Evolutionary conservation across 2,888 invertebrate species (phyloP), one percentile per base, ranked within the genome.

Genomic region (Phyto melanocephala): DNA sequence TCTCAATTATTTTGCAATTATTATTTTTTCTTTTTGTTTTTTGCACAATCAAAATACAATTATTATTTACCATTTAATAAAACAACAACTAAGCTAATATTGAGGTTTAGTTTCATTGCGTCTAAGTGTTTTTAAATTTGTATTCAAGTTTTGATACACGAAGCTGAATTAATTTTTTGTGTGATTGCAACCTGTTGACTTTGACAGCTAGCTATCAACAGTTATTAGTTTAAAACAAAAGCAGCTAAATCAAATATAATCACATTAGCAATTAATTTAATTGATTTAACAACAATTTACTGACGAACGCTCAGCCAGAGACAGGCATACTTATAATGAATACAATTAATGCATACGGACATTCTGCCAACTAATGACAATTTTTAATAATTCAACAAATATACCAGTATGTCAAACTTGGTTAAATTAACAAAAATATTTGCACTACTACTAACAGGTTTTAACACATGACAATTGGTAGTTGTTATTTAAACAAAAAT

Each of bases 381-480:
- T 67, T 54, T 60, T 37, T 52, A 54, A 33, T 62, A 77, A 72
- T 50, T 62, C 50, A 10, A 13, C n/a, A 42, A 67, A 75, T 28
- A 72, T 63, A 76, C 62, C 68, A 58, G 68, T 58, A 50, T 62
- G 50, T 65, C 70, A 70, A 60, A 58, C 42, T 56, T 68, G 80
- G 71, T 78, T 85, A 80, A 80, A 74, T 84, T 65, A 72, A 72
- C 71, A 47, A 56, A 70, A 75, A 89, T 88, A 88, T 88, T 89
- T 88, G 87, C 87, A 87, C 88, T 86, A 87, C 87, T 87, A 88
- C 87, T 88, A 88, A 87, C 89, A 88, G 88, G 88, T 88, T 87
- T 81, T 81, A 77, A 22, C 58, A 71, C 40, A 40, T 62, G 28
- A 6, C 37, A 40, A 20, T 17, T 11, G 4, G 17, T 56, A 42